These are phyloP conservation scores for Villa cingulata DNA, from an alignment of 2,888 invertebrate species.

Conservation along the genomic window DNA sequence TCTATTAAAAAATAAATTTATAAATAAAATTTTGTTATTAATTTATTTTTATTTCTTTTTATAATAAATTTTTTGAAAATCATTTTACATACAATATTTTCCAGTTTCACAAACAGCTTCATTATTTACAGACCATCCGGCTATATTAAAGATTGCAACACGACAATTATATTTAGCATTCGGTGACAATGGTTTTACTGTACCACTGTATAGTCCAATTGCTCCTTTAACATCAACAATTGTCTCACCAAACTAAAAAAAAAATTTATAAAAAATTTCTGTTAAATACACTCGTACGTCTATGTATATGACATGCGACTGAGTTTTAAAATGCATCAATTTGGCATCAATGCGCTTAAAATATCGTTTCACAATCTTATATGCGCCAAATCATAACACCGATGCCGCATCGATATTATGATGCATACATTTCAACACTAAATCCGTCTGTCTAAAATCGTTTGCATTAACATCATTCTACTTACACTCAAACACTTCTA, in stretches of 20 bases:
- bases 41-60: background rate
- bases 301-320: too few relatives aligned
- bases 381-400: too few relatives aligned
- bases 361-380: too few relatives aligned
- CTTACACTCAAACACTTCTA: too few relatives aligned
- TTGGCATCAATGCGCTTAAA: too few relatives aligned
- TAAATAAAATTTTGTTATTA: background rate
- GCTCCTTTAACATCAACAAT: slow-evolving; percentile 22
- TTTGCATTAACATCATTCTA: too few relatives aligned
- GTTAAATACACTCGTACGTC: too few relatives aligned
- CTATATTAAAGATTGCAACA: slow-evolving; percentile 25
- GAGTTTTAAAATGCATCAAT: too few relatives aligned
- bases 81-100: slow-evolving; percentile 28
- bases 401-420: too few relatives aligned
- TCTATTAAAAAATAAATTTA: slow-evolving; percentile 16
- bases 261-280: background rate
- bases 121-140: slow-evolving; percentile 23
- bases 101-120: slow-evolving; percentile 14
- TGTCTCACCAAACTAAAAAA: slow-evolving; percentile 20
- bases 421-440: too few relatives aligned
- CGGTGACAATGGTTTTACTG: slow-evolving; percentile 26
- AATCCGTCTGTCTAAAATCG: too few relatives aligned
- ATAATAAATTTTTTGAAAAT: background rate
- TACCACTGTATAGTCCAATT: slow-evolving; percentile 23
- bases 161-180: slow-evolving; percentile 24